A percentile compares a stretch with the other conserved stretches of the same genome.
phyloP scores from a whole-genome alignment of 2,888 invertebrate species.

The Patella ulyssiponensis region DNA sequence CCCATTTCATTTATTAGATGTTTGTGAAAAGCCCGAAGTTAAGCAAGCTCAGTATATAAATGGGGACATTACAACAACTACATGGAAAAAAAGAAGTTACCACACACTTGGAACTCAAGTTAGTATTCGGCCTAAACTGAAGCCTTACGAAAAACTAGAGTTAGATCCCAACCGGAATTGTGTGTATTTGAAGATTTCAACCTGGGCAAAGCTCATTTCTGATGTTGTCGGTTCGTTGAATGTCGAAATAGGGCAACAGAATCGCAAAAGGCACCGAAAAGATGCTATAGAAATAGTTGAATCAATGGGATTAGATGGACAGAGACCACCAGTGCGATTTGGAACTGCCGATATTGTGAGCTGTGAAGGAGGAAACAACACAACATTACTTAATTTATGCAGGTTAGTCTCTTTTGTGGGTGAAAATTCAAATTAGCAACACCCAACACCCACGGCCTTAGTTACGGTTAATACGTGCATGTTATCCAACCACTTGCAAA shows the following conservation, averaged over 20 bases:
- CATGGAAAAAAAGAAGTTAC: conserved; percentile 47
- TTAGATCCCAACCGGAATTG: conserved; percentile 12
- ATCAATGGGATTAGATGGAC: background rate
- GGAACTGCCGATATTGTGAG: conserved; percentile 22
- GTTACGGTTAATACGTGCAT: too few species aligned
- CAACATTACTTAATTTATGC: background rate
- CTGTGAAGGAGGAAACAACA: background rate
- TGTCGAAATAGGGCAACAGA: background rate
- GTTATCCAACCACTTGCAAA: too few species aligned
- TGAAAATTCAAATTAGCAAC: too few species aligned
- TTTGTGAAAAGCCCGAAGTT: conserved; percentile 41
- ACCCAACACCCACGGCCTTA: too few species aligned
- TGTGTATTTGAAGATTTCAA: background rate
- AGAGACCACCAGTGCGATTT: background rate
- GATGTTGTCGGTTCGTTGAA: background rate
- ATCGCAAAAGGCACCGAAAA: background rate
- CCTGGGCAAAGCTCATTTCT: conserved; percentile 16
- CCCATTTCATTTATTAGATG: conserved; percentile 40
- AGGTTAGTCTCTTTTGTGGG: too few species aligned
- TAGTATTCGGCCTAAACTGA: background rate
- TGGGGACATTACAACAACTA: conserved; percentile 32
- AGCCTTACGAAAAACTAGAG: background rate
- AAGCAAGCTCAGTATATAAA: conserved; percentile 26
- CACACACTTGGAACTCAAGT: conserved; percentile 1
- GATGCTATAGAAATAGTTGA: background rate